Base-by-base conservation (phyloP, 2,797 vertebrate genomes). In the Pyrocephalus nanus region DNA sequence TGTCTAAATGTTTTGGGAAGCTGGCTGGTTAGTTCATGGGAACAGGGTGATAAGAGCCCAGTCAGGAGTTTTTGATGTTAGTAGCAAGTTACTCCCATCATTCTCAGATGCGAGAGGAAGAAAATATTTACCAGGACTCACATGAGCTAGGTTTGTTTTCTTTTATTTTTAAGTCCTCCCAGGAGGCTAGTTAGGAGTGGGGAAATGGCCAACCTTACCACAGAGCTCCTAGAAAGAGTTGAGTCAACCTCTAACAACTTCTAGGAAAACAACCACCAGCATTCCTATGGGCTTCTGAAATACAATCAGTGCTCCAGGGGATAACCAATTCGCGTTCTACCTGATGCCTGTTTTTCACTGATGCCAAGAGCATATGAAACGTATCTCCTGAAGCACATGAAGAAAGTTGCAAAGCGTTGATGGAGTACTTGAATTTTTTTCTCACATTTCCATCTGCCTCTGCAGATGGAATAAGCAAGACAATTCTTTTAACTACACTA, bases 261-360 rank as follows among this genome's bases (percentile, higher is more conserved):
- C 85, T 42, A 92, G 62, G 91, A 91, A 92, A 96, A 95, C 66
- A 96, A 88, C 22, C 11, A 15, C 32, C 36, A 23, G 72, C 85
- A 90, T 81, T 93, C 78, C 82, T 85, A 62, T 19, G 58, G 91
- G 88, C 72, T 88, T 94, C 94, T 57, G 32, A 89, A 87, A 30
- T 8, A 26, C 2, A 34, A 3, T 10, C 30, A 40, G 15, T 1
- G 26, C 38, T 36, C 61, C 77, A 22, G 38, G 12, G 34, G 21
- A 80, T 86, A 86, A 67, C 15, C 36, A n/a, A 12, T 30, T 61
- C 55, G 1, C 0, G 0, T 57, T 50, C 38, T 47, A 70, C 14
- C 12, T 1, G 23, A 80, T 15, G 19, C 32, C 36, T 7, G 6
- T 5, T 66, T 62, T 70, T 75, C 36, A 81, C 4, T 3, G 2